Percentiles rank a stretch among this genome's conserved stretches.
phyloP scores from a whole-genome alignment of 2,888 invertebrate species.

The Yponomeuta malinellus region DNA sequence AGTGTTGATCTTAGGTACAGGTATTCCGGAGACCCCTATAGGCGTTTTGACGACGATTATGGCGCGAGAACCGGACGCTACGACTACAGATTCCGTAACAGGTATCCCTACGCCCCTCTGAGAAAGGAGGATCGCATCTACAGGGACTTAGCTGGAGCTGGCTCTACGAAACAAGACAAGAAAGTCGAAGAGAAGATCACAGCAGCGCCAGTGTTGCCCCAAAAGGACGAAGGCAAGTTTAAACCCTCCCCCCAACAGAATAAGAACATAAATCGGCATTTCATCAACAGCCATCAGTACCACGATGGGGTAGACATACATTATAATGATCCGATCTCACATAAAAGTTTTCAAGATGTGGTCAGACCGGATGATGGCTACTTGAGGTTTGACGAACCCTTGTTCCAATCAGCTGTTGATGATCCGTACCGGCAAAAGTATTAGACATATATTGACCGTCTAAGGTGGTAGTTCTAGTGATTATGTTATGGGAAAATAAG shows the following conservation, averaged over 20 bases:
- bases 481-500: background rate
- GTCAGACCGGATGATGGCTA: constrained; percentile 56
- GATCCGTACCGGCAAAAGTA: constrained; percentile 67
- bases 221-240: constrained; percentile 51
- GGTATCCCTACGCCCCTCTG: constrained; percentile 60
- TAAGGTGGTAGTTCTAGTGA: background rate
- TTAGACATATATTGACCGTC: constrained; percentile 26
- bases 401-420: constrained; percentile 60
- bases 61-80: constrained; percentile 57
- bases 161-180: constrained; percentile 56
- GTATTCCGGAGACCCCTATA: constrained; percentile 64
- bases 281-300: constrained; percentile 67
- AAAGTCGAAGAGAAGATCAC: constrained; percentile 65
- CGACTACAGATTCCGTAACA: constrained; percentile 60
- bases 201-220: constrained; percentile 59
- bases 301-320: constrained; percentile 45
- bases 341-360: constrained; percentile 54
- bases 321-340: constrained; percentile 48
- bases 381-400: constrained; percentile 58
- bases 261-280: constrained; percentile 41
- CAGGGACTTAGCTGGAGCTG: constrained; percentile 59
- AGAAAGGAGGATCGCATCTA: constrained; percentile 67
- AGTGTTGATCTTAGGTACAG: constrained; percentile 73
- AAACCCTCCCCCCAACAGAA: constrained; percentile 24
- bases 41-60: constrained; percentile 55